These are phyloP conservation scores for Odontothrips loti DNA, from an alignment of 2,888 invertebrate genomes.

Conservation along the genomic window DNA sequence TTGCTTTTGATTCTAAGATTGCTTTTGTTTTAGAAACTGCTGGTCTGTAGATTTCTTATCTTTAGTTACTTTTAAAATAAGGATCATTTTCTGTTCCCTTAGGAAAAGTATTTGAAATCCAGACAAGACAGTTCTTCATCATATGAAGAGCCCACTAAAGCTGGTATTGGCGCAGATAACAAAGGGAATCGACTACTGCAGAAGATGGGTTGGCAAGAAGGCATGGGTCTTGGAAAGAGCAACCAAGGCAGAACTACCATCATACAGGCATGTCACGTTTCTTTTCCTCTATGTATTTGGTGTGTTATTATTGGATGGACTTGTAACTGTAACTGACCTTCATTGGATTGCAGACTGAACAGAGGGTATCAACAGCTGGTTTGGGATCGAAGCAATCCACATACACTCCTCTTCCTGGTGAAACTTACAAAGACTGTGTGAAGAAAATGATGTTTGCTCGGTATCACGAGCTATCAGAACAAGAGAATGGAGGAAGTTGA, in stretches of 20 bases:
- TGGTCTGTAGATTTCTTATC: neutral
- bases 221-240: conserved; percentile 87
- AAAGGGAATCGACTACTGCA: conserved; percentile 93
- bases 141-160: conserved; percentile 55
- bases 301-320: neutral
- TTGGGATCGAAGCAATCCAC: conserved; percentile 77
- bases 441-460: conserved; percentile 85
- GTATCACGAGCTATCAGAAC: conserved; percentile 72
- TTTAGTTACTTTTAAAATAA: neutral
- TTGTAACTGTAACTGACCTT: conserved; percentile 29
- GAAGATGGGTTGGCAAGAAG: conserved; percentile 99
- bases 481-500: conserved; percentile 2
- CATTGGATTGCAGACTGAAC: conserved; percentile 52
- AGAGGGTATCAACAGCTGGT: conserved; percentile 71
- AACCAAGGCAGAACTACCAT: conserved; percentile 92
- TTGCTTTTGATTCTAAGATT: too few species aligned
- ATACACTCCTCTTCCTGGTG: conserved; percentile 73
- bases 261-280: conserved; percentile 62
- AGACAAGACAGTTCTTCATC: conserved; percentile 46
- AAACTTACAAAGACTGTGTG: conserved; percentile 84
- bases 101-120: conserved; percentile 63
- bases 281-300: neutral
- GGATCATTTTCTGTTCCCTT: conserved; percentile 26
- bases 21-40: neutral
- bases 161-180: conserved; percentile 78